Conservation (phyloP, 2,888 invertebrate genomes). For the Leucophenga maculata region DNA sequence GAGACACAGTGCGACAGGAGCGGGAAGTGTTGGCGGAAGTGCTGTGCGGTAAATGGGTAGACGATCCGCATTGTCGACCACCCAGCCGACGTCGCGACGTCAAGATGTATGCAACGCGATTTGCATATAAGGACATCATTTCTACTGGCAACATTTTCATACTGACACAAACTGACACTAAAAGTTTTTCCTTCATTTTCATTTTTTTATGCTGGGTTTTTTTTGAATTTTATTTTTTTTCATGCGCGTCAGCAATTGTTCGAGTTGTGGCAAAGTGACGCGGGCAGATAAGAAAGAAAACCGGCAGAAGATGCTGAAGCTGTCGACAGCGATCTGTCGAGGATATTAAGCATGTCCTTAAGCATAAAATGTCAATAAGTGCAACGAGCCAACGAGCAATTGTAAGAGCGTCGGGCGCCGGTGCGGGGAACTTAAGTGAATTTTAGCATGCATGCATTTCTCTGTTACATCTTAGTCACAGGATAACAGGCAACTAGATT, state of each 20-base stretch:
- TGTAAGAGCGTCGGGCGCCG: neutral
- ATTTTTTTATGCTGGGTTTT: too few species aligned
- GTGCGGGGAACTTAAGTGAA: constrained; percentile 30
- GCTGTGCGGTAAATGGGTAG: constrained; percentile 49
- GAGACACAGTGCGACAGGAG: constrained; percentile 32
- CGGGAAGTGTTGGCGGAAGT: constrained; percentile 50
- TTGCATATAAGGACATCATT: constrained; percentile 45
- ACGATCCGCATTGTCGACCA: constrained; percentile 44
- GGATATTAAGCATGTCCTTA: constrained; percentile 61
- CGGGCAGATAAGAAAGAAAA: neutral
- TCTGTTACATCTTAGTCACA: neutral
- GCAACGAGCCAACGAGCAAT: constrained; percentile 51
- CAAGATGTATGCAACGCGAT: constrained; percentile 38
- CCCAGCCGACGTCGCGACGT: constrained; percentile 11
- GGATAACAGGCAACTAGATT: too few species aligned
- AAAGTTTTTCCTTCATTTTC: neutral
- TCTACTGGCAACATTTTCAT: constrained; percentile 18
- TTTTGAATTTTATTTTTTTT: neutral
- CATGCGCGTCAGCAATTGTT: constrained; percentile 30
- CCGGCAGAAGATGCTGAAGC: neutral
- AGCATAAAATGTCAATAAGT: constrained; percentile 62
- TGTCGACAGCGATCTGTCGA: constrained; percentile 35
- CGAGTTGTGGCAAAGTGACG: constrained; percentile 24
- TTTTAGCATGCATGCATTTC: constrained; percentile 25
- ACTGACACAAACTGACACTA: neutral